phyloP scores from a whole-genome alignment of 2,797 vertebrate genomes.

The Epinephelus coioides region DNA sequence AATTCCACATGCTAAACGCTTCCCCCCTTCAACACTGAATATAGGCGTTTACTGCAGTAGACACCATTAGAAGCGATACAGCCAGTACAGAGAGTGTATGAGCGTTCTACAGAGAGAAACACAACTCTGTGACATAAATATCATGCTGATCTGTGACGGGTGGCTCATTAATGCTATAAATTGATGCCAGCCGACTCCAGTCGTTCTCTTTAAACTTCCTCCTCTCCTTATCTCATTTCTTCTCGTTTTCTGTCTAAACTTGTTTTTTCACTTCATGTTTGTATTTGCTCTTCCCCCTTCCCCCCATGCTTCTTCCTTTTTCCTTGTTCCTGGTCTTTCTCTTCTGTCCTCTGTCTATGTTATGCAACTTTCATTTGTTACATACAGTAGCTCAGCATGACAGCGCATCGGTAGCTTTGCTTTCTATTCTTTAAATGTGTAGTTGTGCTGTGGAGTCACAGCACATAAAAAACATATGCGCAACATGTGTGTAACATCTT shows the following conservation, averaged over 20 bases:
- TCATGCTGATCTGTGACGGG: background rate
- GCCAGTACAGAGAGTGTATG: background rate
- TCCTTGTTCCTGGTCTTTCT: background rate
- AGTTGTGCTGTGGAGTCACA: background rate
- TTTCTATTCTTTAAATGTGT: background rate
- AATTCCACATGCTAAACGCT: background rate
- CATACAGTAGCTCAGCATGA: background rate
- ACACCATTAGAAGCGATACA: background rate
- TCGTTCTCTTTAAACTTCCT: background rate
- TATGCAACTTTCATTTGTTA: background rate
- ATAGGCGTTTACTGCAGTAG: background rate
- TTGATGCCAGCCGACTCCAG: background rate
- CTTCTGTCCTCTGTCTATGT: background rate
- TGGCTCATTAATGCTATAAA: background rate
- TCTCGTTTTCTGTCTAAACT: background rate
- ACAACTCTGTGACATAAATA: slow-evolving; percentile 1
- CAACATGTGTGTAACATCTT: background rate
- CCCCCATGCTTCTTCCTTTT: background rate
- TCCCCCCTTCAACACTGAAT: too few species aligned
- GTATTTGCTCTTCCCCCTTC: background rate
- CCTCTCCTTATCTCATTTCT: background rate
- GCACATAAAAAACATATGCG: too few species aligned
- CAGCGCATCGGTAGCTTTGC: background rate
- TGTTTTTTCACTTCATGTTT: background rate
- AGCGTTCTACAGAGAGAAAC: background rate